A percentile compares a stretch with the other conserved stretches of the same genome.
phyloP scores from a whole-genome alignment of 2,888 invertebrate species.

The Calameuta filiformis region DNA sequence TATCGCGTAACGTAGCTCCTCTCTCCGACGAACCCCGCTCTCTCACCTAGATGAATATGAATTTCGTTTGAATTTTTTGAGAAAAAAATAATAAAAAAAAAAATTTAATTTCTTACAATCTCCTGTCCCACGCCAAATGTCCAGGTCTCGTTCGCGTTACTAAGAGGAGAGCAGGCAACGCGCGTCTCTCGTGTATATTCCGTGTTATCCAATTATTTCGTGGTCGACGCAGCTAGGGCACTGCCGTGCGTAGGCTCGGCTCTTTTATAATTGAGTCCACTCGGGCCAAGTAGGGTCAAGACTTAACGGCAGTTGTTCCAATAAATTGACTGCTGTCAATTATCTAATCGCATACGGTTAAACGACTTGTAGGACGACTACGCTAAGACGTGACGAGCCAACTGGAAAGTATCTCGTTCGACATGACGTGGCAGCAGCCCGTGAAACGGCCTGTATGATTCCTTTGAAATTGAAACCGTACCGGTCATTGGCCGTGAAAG shows the following conservation, averaged over 20 bases:
- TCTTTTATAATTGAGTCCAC: conserved; percentile 47
- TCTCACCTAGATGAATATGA: no score
- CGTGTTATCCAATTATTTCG: conserved; percentile 6
- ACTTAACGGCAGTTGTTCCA: conserved; percentile 38
- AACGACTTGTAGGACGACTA: conserved; percentile 24
- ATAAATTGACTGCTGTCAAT: conserved; percentile 39
- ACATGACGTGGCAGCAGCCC: background rate
- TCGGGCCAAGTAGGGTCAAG: conserved; percentile 41
- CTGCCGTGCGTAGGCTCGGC: conserved; percentile 32
- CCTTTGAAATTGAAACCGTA: background rate
- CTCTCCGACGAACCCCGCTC: background rate
- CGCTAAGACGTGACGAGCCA: background rate
- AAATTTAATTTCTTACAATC: background rate
- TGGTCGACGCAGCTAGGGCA: conserved; percentile 4
- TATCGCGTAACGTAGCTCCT: background rate
- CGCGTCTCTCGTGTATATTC: background rate
- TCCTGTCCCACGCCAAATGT: background rate
- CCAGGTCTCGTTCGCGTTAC: background rate
- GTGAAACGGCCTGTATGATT: no score
- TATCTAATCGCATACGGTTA: conserved; percentile 32
- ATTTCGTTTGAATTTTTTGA: no score
- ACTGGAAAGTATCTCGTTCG: background rate
- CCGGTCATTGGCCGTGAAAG: background rate
- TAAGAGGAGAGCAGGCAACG: background rate
- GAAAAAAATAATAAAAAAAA: no score